Evolutionary conservation across 2,888 invertebrate species (phyloP).

Genomic region (Eupithecia insigniata): DNA sequence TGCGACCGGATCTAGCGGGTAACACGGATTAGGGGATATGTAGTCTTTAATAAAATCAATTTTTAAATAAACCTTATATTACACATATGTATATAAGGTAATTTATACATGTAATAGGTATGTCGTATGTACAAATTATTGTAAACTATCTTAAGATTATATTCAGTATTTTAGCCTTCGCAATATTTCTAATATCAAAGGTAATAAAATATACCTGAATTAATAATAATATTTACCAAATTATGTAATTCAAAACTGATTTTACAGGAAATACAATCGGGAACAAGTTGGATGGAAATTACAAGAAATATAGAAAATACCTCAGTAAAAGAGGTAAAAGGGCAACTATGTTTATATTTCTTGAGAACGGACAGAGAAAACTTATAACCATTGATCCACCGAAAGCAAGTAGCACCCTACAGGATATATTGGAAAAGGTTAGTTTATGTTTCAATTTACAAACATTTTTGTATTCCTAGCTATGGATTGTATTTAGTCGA

Average conservation of each 20-base stretch:
- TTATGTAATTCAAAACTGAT: background rate
- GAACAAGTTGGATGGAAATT: background rate
- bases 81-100: background rate
- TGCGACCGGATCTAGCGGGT: too few relatives aligned
- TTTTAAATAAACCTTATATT: background rate
- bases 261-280: background rate
- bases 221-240: background rate
- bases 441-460: background rate
- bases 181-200: background rate
- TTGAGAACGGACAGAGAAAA: slow-evolving; percentile 10
- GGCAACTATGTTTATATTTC: slow-evolving; percentile 5
- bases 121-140: background rate
- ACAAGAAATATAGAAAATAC: background rate
- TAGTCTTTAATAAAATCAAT: background rate
- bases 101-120: background rate
- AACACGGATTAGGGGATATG: too few relatives aligned
- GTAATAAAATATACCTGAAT: background rate
- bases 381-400: background rate
- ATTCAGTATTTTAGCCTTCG: background rate
- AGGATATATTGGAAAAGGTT: slow-evolving; percentile 8
- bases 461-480: background rate
- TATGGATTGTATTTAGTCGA: background rate
- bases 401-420: background rate
- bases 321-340: background rate
- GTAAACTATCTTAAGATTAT: background rate